phyloP scores from a whole-genome alignment of 1,140 invertebrate genomes.

The Hestina assimilis region DNA sequence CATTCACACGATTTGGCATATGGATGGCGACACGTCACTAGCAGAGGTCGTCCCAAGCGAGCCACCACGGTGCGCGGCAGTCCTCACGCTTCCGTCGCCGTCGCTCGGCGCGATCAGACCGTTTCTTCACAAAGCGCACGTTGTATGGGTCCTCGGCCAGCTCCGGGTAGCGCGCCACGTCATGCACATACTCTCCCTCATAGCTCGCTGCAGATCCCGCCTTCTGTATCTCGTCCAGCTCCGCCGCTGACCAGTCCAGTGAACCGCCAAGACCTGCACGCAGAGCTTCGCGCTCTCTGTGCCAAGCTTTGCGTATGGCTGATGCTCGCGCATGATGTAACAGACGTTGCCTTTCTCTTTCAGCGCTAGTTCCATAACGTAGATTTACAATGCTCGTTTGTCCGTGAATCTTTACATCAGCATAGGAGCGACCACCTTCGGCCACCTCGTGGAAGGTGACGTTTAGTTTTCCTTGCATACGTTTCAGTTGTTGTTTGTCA shows the following conservation, averaged over 20 bases:
- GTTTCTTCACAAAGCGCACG: constrained; percentile 92
- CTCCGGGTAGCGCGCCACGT: constrained; percentile 92
- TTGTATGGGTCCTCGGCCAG: constrained; percentile 97
- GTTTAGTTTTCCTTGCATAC: constrained; percentile 93
- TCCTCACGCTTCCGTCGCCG: constrained; percentile 80
- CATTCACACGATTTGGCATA: constrained; percentile 73
- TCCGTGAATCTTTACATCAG: constrained; percentile 93
- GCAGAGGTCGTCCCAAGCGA: constrained; percentile 61
- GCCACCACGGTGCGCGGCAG: constrained; percentile 67
- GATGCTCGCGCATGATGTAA: constrained; percentile 92
- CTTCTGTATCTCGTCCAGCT: constrained; percentile 93
- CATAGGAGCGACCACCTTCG: constrained; percentile 84
- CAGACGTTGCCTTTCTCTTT: constrained; percentile 91
- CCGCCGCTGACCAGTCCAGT: constrained; percentile 86
- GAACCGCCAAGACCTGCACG: constrained; percentile 86
- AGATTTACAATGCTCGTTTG: constrained; percentile 89
- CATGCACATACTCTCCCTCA: constrained; percentile 94
- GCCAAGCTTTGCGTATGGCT: constrained; percentile 94
- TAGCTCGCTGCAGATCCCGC: constrained; percentile 89
- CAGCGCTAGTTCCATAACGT: constrained; percentile 92
- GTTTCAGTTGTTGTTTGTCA: constrained; percentile 92
- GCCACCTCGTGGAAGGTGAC: constrained; percentile 93
- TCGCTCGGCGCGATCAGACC: constrained; percentile 81
- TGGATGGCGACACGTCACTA: constrained; percentile 72
- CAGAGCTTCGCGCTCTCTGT: constrained; percentile 90